Evolutionary conservation across 2,888 invertebrate genomes (phyloP), one percentile per base, ranked within the genome.

Genomic region (Zhengitettix transpicula): DNA sequence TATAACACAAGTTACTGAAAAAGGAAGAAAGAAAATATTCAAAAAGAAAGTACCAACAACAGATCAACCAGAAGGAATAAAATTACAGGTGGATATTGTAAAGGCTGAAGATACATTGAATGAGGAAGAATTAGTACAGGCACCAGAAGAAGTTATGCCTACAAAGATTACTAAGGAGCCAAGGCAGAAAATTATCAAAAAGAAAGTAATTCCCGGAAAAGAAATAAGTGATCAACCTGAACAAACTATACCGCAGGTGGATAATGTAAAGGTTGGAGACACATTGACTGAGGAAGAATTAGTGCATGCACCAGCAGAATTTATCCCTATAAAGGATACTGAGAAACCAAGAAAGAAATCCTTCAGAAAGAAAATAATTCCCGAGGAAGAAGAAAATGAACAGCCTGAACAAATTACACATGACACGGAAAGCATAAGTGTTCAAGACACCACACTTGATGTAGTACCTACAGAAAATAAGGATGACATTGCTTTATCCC

Each of bases 181-280:
- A 69, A 9, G 67, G 69, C 1, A 65, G 67, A 60, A 66, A 67
- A 58, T 62, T 63, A 71, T 28, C 7, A 60, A 70, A 69, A 63
- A 67, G 66, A 64, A 65, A 61, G 61, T 15, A 9, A 47, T 57
- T 17, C 59, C 64, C 14, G 66, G 66, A 56, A 64, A 64, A 40
- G 66, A 65, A 55, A 56, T 59, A 59, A 17, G 64, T 62, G 58
- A 60, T 62, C n/a, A 54, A 62, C 55, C 60, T 62, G 40, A 66
- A 67, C 61, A 28, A 28, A 28, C 7, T 28, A 28, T 28, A 28
- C 59, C 62, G 60, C 17, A 60, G 56, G 14, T 65, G 10, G 40
- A 42, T 42, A 55, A 55, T 15, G 60, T 64, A 41, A 61, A 56
- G 17, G 60, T 59, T 42, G 59, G 60, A 15, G 56, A 16, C 15